These are phyloP conservation scores for Charaxes varanes DNA, from an alignment of 1,140 invertebrate genomes.

Conservation along the genomic window DNA sequence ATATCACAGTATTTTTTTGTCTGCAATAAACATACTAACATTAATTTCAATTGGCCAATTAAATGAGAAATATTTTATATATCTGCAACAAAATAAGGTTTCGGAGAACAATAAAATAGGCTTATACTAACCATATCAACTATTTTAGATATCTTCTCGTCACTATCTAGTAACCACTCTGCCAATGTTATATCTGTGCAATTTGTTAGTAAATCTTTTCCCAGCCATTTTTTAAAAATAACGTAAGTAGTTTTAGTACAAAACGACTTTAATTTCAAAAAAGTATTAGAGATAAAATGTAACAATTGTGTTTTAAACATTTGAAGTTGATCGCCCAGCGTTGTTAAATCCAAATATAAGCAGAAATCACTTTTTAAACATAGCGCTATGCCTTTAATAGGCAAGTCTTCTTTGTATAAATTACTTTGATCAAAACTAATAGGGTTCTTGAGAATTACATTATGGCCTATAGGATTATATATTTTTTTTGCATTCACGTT, in stretches of 20 bases:
- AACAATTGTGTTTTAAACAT: conserved; percentile 30
- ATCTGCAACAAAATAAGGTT: no score
- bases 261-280: conserved; percentile 30
- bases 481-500: conserved; percentile 11
- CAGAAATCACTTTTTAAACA: conserved; percentile 29
- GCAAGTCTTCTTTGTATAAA: conserved; percentile 9
- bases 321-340: conserved; percentile 15
- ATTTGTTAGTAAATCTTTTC: conserved; percentile 21
- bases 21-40: conserved; percentile 37
- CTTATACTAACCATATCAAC: conserved; percentile 40
- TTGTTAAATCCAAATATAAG: conserved; percentile 44
- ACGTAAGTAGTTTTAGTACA: conserved; percentile 32
- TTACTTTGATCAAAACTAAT: not conserved
- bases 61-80: no score
- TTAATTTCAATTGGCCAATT: no score
- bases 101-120: no score
- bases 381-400: conserved; percentile 39
- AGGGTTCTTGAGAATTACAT: conserved; percentile 30
- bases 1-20: conserved; percentile 48
- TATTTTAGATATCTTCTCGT: conserved; percentile 38
- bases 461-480: conserved; percentile 43
- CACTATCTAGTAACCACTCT: conserved; percentile 58
- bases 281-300: conserved; percentile 26
- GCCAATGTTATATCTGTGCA: conserved; percentile 40
- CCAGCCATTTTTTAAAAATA: conserved; percentile 32